Evolutionary conservation across 2,888 invertebrate species (phyloP).

Genomic region (Sinopyrophorus schimmeli): DNA sequence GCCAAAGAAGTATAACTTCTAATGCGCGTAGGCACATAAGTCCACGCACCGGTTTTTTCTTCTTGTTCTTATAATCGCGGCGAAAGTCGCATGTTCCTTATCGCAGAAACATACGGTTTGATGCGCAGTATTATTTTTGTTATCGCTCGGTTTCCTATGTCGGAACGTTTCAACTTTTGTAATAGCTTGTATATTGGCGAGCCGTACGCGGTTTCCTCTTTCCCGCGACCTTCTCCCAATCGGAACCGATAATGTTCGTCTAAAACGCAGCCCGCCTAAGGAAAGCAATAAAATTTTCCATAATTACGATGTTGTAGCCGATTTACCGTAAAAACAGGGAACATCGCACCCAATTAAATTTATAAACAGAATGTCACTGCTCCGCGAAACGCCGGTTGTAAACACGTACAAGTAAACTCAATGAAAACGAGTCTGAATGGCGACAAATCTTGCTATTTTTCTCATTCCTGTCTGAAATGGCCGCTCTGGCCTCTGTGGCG

Average conservation of each 20-base stretch:
- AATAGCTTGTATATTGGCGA: constrained; percentile 20
- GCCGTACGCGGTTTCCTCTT: constrained; percentile 23
- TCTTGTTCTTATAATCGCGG: no score
- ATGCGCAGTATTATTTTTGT: constrained; percentile 24
- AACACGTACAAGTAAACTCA: constrained; percentile 31
- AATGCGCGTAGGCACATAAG: constrained; percentile 1
- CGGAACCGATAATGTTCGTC: background rate
- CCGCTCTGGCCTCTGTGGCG: constrained; percentile 28
- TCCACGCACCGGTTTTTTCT: no score
- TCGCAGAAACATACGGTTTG: constrained; percentile 20
- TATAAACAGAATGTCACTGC: constrained; percentile 43
- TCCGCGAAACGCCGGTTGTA: constrained; percentile 33
- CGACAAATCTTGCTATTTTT: constrained; percentile 41
- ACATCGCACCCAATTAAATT: constrained; percentile 44
- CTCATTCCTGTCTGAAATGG: constrained; percentile 32
- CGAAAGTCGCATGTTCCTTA: constrained; percentile 24
- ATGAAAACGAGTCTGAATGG: constrained; percentile 36
- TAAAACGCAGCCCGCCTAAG: no score
- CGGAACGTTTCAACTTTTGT: constrained; percentile 27
- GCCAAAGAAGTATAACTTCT: no score
- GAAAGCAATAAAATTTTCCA: constrained; percentile 14
- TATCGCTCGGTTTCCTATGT: constrained; percentile 28
- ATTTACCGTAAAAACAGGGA: constrained; percentile 22
- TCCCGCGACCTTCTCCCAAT: no score
- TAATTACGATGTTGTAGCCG: constrained; percentile 19